Evolutionary conservation across 2,113 vertebrate species (phyloP).

Genomic region (Hemiprocne comata): DNA sequence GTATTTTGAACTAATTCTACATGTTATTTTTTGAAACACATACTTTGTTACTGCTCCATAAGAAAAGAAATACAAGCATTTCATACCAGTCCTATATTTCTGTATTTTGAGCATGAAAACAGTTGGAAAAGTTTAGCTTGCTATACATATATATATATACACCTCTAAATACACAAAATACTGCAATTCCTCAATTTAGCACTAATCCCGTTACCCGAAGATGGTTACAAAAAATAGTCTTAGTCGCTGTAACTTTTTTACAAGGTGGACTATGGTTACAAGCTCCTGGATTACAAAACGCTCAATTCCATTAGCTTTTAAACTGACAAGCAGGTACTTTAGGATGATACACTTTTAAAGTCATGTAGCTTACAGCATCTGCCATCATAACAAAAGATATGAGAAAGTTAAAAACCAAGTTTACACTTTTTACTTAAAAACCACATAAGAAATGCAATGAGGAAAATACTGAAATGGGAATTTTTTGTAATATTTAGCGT

Average conservation of each 20-base stretch:
- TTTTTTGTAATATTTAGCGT: constrained; percentile 56
- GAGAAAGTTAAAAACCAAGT: constrained; percentile 63
- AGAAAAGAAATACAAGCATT: constrained; percentile 52
- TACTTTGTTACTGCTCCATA: not conserved
- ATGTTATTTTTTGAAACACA: constrained; percentile 4
- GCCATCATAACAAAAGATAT: constrained; percentile 33
- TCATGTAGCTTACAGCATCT: not conserved
- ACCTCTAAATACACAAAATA: constrained; percentile 47
- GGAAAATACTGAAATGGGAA: constrained; percentile 68
- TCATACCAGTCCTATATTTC: constrained; percentile 21
- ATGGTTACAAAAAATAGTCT: constrained; percentile 37
- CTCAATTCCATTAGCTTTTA: constrained; percentile 26
- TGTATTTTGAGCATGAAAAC: constrained; percentile 52
- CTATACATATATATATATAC: constrained; percentile 23
- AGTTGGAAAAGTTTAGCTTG: constrained; percentile 35
- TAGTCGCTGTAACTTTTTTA: not conserved
- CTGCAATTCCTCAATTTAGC: constrained; percentile 22
- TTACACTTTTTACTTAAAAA: constrained; percentile 78
- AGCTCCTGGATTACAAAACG: constrained; percentile 46
- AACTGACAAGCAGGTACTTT: constrained; percentile 17
- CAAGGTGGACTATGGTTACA: constrained; percentile 29
- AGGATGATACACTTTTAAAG: constrained; percentile 16
- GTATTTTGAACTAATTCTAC: not conserved
- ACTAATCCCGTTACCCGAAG: constrained; percentile 31
- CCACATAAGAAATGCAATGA: constrained; percentile 73